Conservation (phyloP, 37 sponge, comb jelly and placozoan genomes). For the Oscarella lobularis region DNA sequence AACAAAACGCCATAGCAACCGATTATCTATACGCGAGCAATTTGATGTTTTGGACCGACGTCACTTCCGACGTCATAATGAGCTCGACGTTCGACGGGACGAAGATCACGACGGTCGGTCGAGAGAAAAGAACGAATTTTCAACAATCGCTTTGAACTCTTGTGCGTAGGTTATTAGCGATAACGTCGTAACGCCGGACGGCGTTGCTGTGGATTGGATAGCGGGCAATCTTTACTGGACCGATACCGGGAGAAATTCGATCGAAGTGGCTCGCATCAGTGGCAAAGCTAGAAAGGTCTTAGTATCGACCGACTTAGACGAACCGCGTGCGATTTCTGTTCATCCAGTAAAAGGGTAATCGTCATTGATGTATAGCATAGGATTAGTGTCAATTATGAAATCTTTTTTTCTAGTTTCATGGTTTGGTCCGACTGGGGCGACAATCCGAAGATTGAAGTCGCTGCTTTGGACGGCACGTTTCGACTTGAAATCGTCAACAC, state of each 20-base stretch:
- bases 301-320: not conserved
- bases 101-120: too few relatives aligned
- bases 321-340: not conserved
- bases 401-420: conserved; percentile 40
- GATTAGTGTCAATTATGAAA: too few relatives aligned
- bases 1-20: not conserved
- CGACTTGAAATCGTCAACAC: conserved; percentile 15
- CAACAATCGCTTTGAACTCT: too few relatives aligned
- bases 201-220: conserved; percentile 67
- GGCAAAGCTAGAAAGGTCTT: conserved; percentile 10
- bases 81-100: conserved; percentile 1
- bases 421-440: conserved; percentile 75
- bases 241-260: conserved; percentile 8
- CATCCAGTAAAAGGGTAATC: conserved; percentile 1
- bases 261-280: conserved; percentile 16
- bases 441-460: conserved; percentile 38
- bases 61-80: conserved; percentile 14
- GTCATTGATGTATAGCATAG: too few relatives aligned
- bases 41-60: conserved; percentile 29
- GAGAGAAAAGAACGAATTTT: too few relatives aligned
- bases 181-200: conserved; percentile 1
- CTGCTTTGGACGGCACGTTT: conserved; percentile 46
- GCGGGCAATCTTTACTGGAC: conserved; percentile 22
- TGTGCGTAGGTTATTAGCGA: not conserved
- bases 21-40: not conserved